Evolutionary conservation across 2,113 vertebrate genomes (phyloP).

Genomic region (Rhinoderma darwinii): DNA sequence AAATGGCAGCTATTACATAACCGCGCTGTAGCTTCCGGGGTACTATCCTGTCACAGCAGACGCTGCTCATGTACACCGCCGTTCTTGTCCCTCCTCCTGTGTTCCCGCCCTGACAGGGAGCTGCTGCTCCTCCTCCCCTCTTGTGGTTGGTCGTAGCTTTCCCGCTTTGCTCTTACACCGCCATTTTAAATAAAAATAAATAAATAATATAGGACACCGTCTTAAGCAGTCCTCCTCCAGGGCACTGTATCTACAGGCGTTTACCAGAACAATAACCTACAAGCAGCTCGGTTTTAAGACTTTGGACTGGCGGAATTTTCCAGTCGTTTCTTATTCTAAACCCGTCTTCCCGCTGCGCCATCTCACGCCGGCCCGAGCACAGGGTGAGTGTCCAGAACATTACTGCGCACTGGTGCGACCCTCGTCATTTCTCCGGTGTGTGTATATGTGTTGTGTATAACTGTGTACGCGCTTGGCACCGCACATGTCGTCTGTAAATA

Average conservation of each 20-base stretch:
- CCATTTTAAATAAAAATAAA: slow-evolving; percentile 60
- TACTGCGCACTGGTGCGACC: not conserved
- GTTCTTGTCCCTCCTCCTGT: not conserved
- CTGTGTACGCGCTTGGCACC: not conserved
- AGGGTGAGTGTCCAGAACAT: slow-evolving; percentile 18
- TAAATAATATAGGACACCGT: not conserved
- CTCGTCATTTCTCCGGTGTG: not conserved
- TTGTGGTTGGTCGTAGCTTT: slow-evolving; percentile 49
- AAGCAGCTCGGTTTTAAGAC: not conserved
- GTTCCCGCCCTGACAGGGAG: not conserved
- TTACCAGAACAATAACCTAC: not conserved
- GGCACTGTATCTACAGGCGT: not conserved
- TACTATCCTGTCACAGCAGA: not conserved
- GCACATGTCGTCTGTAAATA: too few species aligned
- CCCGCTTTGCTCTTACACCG: slow-evolving; percentile 52
- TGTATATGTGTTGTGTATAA: not conserved
- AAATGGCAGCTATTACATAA: not conserved
- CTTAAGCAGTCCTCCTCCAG: not conserved
- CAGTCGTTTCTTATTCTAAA: not conserved
- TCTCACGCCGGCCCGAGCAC: slow-evolving; percentile 1
- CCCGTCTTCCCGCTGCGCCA: slow-evolving; percentile 31
- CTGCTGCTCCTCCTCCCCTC: slow-evolving; percentile 37
- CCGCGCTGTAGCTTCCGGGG: not conserved
- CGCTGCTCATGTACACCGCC: not conserved
- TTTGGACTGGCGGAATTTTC: not conserved